Evolutionary conservation across 2,888 invertebrate species (phyloP).

Genomic region (Protophormia terraenovae): DNA sequence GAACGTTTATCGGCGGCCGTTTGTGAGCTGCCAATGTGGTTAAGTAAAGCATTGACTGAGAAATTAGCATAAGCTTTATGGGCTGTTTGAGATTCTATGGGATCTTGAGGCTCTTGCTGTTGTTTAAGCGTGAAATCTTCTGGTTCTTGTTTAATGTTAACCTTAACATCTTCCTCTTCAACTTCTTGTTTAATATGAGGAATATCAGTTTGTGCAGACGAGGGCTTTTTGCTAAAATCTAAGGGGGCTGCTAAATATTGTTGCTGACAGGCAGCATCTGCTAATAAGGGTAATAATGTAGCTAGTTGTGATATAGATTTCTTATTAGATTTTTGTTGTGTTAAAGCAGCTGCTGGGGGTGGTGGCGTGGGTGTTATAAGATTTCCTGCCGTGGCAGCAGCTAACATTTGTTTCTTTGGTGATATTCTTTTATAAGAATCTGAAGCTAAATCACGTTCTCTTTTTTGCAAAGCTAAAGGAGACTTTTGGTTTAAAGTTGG

Average conservation of each 20-base stretch:
- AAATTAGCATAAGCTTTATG: constrained; percentile 46
- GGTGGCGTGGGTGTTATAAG: constrained; percentile 3
- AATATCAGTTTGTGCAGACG: background rate
- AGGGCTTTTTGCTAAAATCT: constrained; percentile 76
- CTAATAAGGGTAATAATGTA: constrained; percentile 75
- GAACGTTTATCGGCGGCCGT: constrained; percentile 79
- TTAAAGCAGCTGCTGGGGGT: background rate
- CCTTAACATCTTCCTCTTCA: background rate
- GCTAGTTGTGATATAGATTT: constrained; percentile 76
- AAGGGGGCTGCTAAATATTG: constrained; percentile 76
- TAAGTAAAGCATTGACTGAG: constrained; percentile 35
- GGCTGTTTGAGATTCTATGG: constrained; percentile 42
- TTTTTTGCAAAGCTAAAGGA: constrained; percentile 73
- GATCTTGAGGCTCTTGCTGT: constrained; percentile 42
- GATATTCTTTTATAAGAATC: constrained; percentile 65
- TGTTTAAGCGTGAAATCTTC: background rate
- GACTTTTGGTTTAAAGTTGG: constrained; percentile 50
- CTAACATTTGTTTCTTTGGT: constrained; percentile 72
- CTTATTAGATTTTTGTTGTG: constrained; percentile 38
- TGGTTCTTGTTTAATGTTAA: constrained; percentile 10
- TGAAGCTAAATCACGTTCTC: constrained; percentile 74
- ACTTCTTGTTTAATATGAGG: background rate
- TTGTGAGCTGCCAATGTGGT: constrained; percentile 44
- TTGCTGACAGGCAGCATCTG: constrained; percentile 77
- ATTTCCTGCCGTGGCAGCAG: constrained; percentile 47